These are phyloP conservation scores for Leucoma salicis DNA, from an alignment of 2,888 invertebrate species.

Conservation along the genomic window DNA sequence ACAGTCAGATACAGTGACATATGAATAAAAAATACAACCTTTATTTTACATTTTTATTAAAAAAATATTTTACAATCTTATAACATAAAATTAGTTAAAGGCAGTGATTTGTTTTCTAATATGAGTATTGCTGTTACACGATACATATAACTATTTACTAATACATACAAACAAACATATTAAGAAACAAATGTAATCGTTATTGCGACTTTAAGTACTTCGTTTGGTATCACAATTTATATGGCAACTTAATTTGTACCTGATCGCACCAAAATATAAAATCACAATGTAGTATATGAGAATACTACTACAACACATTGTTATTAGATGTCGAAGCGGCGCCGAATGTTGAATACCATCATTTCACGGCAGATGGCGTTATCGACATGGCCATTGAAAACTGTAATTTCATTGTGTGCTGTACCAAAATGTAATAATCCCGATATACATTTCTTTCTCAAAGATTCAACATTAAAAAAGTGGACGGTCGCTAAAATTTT, in stretches of 20 bases:
- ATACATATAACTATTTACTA: slow-evolving; percentile 33
- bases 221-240: slow-evolving; percentile 76
- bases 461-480: too few species aligned
- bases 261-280: slow-evolving; percentile 20
- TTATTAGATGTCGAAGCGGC: too few species aligned
- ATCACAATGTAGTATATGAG: not conserved
- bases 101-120: slow-evolving; percentile 65
- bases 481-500: too few species aligned
- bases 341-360: too few species aligned
- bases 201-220: slow-evolving; percentile 36
- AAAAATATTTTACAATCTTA: slow-evolving; percentile 59
- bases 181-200: slow-evolving; percentile 32
- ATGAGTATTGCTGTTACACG: slow-evolving; percentile 69
- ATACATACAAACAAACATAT: slow-evolving; percentile 31
- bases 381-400: too few species aligned
- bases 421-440: too few species aligned
- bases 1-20: too few species aligned
- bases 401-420: too few species aligned
- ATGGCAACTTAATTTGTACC: slow-evolving; percentile 56
- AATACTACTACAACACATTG: too few species aligned
- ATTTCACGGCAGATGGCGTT: too few species aligned
- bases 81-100: slow-evolving; percentile 67
- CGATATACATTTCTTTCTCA: too few species aligned
- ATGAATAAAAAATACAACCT: not conserved
- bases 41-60: slow-evolving; percentile 31